Evolutionary conservation across 2,797 vertebrate genomes (phyloP).

Genomic region (Gymnocypris eckloni): DNA sequence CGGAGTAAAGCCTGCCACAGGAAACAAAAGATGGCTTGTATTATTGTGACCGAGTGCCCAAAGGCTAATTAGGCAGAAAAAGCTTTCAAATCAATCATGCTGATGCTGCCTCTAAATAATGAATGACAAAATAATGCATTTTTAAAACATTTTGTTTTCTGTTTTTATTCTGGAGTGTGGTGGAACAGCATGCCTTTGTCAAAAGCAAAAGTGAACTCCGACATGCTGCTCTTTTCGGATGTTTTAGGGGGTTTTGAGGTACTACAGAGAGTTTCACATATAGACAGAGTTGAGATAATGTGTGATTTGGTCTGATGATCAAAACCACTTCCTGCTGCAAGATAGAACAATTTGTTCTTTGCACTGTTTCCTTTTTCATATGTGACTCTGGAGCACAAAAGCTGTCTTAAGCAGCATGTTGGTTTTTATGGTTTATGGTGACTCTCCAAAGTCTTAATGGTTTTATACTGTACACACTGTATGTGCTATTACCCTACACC

Average conservation of each 20-base stretch:
- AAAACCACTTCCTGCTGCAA: constrained; percentile 76
- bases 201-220: constrained; percentile 8
- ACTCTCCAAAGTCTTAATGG: too few species aligned
- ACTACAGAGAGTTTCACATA: not conserved
- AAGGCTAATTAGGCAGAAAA: constrained; percentile 63
- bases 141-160: constrained; percentile 40
- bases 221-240: constrained; percentile 11
- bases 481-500: too few species aligned
- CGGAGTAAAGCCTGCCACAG: constrained; percentile 63
- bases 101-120: constrained; percentile 62
- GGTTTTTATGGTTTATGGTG: too few species aligned
- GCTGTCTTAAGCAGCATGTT: too few species aligned
- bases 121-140: constrained; percentile 64
- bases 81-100: constrained; percentile 75
- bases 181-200: constrained; percentile 18
- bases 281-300: constrained; percentile 3
- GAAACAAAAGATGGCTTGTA: constrained; percentile 78
- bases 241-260: constrained; percentile 1
- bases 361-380: too few species aligned
- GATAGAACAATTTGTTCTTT: constrained; percentile 72
- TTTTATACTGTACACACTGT: too few species aligned
- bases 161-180: constrained; percentile 16
- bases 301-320: constrained; percentile 67
- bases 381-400: too few species aligned
- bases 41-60: constrained; percentile 67